Conservation (phyloP, 2,113 vertebrate genomes). For the Strix aluco region DNA sequence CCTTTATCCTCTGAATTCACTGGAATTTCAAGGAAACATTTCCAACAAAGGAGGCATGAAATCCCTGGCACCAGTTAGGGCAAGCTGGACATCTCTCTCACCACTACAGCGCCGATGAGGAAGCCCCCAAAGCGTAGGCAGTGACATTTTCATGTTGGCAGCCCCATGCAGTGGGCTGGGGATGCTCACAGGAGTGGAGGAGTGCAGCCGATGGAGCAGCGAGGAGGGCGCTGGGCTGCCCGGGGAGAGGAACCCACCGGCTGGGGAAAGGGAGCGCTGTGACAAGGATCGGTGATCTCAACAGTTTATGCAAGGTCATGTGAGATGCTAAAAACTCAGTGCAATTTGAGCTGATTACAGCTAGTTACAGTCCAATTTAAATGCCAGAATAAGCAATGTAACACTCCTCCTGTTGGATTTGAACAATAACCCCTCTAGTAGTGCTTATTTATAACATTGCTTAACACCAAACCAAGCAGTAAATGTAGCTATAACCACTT, state of each 20-base stretch:
- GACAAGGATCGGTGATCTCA: background rate
- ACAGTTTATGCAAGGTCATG: background rate
- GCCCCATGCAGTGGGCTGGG: fast-evolving
- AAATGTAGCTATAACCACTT: background rate
- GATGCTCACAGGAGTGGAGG: fast-evolving
- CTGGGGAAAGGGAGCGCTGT: fast-evolving
- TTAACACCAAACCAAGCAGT: background rate
- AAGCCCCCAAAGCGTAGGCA: background rate
- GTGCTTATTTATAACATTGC: background rate
- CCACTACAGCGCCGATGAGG: fast-evolving
- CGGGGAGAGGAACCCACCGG: background rate
- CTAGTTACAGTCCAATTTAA: background rate
- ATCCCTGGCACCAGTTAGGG: background rate
- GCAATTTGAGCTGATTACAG: background rate
- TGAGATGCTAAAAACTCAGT: background rate
- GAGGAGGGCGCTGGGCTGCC: background rate
- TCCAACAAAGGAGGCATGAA: background rate
- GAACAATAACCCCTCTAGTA: background rate
- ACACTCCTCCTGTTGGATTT: background rate
- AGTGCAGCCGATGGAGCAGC: background rate
- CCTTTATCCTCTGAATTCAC: background rate
- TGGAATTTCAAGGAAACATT: background rate
- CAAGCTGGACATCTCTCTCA: background rate
- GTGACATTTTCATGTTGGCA: constrained; percentile 27
- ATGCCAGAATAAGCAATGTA: background rate